These are phyloP conservation scores for Patagioenas fasciata DNA, from an alignment of 2,113 vertebrate species.

Conservation along the genomic window DNA sequence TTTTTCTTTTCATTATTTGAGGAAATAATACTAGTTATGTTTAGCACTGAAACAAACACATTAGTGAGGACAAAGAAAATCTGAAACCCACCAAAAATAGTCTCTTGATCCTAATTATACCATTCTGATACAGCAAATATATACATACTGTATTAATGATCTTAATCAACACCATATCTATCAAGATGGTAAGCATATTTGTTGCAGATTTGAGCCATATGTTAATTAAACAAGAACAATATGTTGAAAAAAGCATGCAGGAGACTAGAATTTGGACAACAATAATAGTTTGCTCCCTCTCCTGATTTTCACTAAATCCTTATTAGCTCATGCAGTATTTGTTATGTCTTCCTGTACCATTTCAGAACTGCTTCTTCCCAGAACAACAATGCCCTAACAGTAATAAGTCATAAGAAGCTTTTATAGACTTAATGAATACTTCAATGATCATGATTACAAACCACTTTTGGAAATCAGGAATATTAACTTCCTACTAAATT, in stretches of 20 bases:
- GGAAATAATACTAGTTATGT: not conserved
- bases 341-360: not conserved
- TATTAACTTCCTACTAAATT: not conserved
- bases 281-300: not conserved
- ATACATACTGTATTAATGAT: not conserved
- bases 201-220: not conserved
- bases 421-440: constrained; percentile 50
- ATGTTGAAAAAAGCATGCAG: not conserved
- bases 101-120: not conserved
- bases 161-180: not conserved
- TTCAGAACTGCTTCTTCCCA: constrained; percentile 10
- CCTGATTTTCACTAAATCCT: constrained; percentile 36
- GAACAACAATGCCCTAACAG: constrained; percentile 48
- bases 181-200: not conserved
- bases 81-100: not conserved
- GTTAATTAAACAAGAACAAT: not conserved
- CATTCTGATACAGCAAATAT: not conserved
- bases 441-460: not conserved
- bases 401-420: constrained; percentile 40
- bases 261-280: not conserved
- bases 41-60: not conserved
- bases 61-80: not conserved
- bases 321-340: not conserved
- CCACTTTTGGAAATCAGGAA: not conserved
- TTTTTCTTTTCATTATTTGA: not conserved